These are phyloP conservation scores for Thymelicus lineola DNA, from an alignment of 2,888 invertebrate species.

Conservation along the genomic window DNA sequence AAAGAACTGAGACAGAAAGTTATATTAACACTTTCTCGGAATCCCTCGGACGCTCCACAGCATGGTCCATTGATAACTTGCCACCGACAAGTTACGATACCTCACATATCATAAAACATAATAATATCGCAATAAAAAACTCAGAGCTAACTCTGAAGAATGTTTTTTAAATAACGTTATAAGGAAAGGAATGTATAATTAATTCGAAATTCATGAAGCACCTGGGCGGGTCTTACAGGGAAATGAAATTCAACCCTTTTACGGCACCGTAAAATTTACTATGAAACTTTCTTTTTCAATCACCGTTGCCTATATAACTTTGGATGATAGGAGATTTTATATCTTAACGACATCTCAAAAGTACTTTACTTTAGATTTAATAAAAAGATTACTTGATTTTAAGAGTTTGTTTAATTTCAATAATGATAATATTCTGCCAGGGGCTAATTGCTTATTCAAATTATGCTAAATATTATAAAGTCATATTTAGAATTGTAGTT, in stretches of 20 bases:
- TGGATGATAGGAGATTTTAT: neutral
- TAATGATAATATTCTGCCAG: neutral
- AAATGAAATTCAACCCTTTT: conserved; percentile 9
- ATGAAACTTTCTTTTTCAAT: conserved; percentile 11
- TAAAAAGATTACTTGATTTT: neutral
- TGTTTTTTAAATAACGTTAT: neutral
- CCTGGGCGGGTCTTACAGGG: conserved; percentile 1
- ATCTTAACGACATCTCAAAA: neutral
- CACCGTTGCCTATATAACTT: neutral
- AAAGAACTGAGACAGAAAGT: too few relatives aligned
- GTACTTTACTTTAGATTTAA: neutral
- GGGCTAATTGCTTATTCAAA: neutral
- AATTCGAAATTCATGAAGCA: conserved; percentile 12
- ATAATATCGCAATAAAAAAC: neutral
- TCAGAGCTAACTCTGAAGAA: neutral
- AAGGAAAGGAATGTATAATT: conserved; percentile 11
- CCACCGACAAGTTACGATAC: neutral
- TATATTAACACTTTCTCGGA: too few relatives aligned
- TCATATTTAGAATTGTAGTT: neutral
- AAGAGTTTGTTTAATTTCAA: neutral
- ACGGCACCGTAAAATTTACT: conserved; percentile 11
- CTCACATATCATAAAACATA: neutral
- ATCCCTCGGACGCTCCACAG: too few relatives aligned
- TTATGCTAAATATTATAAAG: too few relatives aligned
- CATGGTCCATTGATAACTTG: too few relatives aligned